Base-by-base conservation (phyloP, 1,140 invertebrate species). In the Lordiphosa stackelbergi region DNA sequence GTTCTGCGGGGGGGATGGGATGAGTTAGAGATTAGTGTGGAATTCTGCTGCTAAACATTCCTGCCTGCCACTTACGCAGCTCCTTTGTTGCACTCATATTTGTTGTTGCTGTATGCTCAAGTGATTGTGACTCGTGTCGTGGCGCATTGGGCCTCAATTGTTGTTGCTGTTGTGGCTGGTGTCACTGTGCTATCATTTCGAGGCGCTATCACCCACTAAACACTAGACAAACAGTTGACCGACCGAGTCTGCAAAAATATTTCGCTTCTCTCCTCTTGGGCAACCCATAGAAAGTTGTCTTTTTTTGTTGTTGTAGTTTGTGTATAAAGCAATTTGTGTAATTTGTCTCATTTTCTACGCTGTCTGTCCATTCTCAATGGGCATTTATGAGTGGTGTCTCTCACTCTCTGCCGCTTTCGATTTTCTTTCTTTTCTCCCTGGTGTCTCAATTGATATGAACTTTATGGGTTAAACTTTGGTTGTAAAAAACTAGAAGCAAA, bases 301-400 rank as follows among this genome's bases (percentile, higher is more conserved):
- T 38, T 2, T 24, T 8, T 13, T 37, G 41, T 47, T 10, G 46
- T 38, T 24, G 19, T 19, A 45, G 19, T 53, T 9, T 47, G 11
- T 66, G 58, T 54, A 41, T 61, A 69, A 31, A 48, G 52, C 72
- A 74, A 68, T 74, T 74, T 74, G 55, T 77, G 57, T 71, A 68
- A 77, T 63, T 72, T 64, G 48, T 31, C 28, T 53, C 54, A 66
- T 43, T 53, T 61, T 58, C 52, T 52, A 45, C 52, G 47, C 52
- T 12, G 16, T 46, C 28, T 43, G 54, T 63, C 31, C 38, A 40
- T 45, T 46, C 35, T 49, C 59, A 49, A 62, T 48, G 53, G 12
- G 40, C 16, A 35, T 31, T 12, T 57, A 7, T 31, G n/a, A 37
- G 5, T 1, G 5, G 2, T 16, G 22, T 37, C 52, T 10, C 28